phyloP scores from a whole-genome alignment of 2,888 invertebrate genomes.

The Orgyia antiqua region DNA sequence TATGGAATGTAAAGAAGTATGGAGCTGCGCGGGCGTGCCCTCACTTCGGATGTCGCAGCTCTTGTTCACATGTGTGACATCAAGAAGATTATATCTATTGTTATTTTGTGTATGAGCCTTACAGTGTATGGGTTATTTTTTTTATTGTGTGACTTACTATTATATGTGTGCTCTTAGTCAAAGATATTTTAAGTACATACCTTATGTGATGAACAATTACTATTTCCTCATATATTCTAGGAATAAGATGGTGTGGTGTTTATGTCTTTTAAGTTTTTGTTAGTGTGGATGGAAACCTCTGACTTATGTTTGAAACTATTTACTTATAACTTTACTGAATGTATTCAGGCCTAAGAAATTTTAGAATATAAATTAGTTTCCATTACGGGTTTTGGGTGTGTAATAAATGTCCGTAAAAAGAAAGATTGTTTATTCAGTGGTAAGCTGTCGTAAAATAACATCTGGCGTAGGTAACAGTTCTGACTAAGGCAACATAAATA shows the following conservation, averaged over 20 bases:
- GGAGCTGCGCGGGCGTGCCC: slow-evolving; percentile 82
- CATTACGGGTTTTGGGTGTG: slow-evolving; percentile 7
- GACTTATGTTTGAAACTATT: no score
- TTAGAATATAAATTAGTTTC: no score
- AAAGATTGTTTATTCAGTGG: slow-evolving; percentile 56
- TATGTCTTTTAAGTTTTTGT: no score
- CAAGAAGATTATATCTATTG: slow-evolving; percentile 32
- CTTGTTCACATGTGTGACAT: slow-evolving; percentile 40
- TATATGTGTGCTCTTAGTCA: no score
- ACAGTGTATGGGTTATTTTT: no score
- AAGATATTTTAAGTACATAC: slow-evolving; percentile 10
- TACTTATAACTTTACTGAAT: no score
- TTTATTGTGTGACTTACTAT: no score
- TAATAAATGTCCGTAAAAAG: slow-evolving; percentile 36
- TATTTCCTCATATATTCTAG: no score
- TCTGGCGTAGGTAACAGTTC: slow-evolving; percentile 70
- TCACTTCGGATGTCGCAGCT: slow-evolving; percentile 42
- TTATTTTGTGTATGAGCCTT: slow-evolving; percentile 33
- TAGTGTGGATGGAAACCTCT: no score
- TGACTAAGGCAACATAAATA: slow-evolving; percentile 73
- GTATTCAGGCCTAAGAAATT: no score
- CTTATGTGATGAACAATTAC: no score
- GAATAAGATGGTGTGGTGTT: no score
- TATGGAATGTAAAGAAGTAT: slow-evolving; percentile 99
- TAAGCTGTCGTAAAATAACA: slow-evolving; percentile 70